phyloP scores from a whole-genome alignment of 2,888 invertebrate species.

The Cancer borealis region DNA sequence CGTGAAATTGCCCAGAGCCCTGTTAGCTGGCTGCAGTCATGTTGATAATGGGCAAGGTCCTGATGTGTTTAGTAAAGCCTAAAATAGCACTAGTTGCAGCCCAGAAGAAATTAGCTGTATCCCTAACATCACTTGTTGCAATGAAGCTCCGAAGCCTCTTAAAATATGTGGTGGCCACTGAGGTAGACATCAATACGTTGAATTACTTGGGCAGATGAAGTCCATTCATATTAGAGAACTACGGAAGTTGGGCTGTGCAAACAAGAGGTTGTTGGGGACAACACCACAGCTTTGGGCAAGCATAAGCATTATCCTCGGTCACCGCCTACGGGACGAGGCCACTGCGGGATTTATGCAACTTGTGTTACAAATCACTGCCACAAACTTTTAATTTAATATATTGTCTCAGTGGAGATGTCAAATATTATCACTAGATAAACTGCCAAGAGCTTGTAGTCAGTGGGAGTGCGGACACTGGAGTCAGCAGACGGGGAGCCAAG shows the following conservation, averaged over 20 bases:
- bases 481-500: slow-evolving; percentile 43
- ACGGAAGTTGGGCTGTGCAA: background rate
- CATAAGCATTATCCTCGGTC: slow-evolving; percentile 51
- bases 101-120: slow-evolving; percentile 70
- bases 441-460: slow-evolving; percentile 74
- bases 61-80: slow-evolving; percentile 49
- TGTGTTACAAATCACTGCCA: slow-evolving; percentile 76
- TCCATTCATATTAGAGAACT: background rate
- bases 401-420: slow-evolving; percentile 71
- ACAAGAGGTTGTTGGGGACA: slow-evolving; percentile 12
- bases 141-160: slow-evolving; percentile 50
- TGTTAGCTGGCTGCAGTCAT: slow-evolving; percentile 51
- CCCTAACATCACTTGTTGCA: slow-evolving; percentile 59
- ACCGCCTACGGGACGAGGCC: slow-evolving; percentile 66
- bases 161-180: slow-evolving; percentile 38
- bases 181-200: background rate
- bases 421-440: slow-evolving; percentile 72
- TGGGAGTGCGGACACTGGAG: slow-evolving; percentile 62
- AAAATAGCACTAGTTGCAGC: slow-evolving; percentile 63
- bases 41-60: slow-evolving; percentile 55
- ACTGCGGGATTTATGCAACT: slow-evolving; percentile 74
- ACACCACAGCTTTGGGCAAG: slow-evolving; percentile 30
- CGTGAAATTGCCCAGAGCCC: slow-evolving; percentile 48
- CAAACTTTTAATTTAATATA: slow-evolving; percentile 69
- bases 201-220: slow-evolving; percentile 53